Base-by-base conservation (phyloP, 2,113 vertebrate species). In the Bujurquina vittata region DNA sequence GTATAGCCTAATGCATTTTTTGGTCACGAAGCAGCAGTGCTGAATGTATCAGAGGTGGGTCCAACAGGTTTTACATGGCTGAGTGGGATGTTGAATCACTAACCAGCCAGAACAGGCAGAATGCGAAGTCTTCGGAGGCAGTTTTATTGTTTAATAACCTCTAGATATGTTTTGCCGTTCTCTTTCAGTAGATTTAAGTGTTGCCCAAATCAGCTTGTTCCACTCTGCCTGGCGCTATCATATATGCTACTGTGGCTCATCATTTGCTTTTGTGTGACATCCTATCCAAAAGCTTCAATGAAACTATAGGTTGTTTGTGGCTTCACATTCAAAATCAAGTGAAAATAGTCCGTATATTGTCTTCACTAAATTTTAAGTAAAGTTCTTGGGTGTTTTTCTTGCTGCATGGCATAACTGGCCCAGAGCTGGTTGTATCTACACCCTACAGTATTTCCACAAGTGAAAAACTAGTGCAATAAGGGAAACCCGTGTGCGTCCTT, bases 11-110 rank as follows among this genome's bases (percentile, higher is more conserved):
- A 79, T 46, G 29, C 11, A 26, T 17, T 75, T 52, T 85, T 52
- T 89, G 31, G 73, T 87, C 87, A 85, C 77, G 84, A 91, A 58
- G 84, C 75, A 49, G 20, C 75, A 56, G 65, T 60, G 65, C 62
- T 84, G 22, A 79, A 63, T 73, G 49, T 57, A 63, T 15, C 33
- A 78, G 18, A 77, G 23, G 31, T 35, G 26, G 43, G 31, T 79
- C 18, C 59, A 31, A 22, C 23, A 60, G 56, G 76, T 81, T 74
- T 81, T 46, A 61, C n/a, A 62, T 37, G 58, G 43, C 15, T 60
- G 55, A 72, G 61, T 76, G 82, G 52, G 46, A 35, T 43, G 55
- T 69, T 33, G 52, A 69, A 40, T 46, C 17, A 17, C 7, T 76
- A 31, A 79, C 62, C 62, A 74, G 69, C 15, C 37, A 46, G 29